Evolutionary conservation across 2,797 vertebrate species (phyloP).

Genomic region (Huso huso): DNA sequence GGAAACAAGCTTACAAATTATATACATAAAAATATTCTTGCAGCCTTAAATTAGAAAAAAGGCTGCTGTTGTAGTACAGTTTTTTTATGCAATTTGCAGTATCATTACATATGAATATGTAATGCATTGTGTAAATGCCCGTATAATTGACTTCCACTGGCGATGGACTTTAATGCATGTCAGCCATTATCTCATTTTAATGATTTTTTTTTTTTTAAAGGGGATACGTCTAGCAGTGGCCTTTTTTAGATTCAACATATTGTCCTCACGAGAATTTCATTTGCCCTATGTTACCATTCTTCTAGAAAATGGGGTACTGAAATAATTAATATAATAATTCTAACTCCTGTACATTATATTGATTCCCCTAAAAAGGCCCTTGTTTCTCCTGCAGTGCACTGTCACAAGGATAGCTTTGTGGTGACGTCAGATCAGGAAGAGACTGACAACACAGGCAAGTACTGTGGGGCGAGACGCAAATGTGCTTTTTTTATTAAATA

Average conservation of each 20-base stretch:
- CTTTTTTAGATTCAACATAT: constrained; percentile 58
- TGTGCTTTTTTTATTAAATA: no score
- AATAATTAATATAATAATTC: constrained; percentile 51
- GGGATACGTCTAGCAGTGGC: constrained; percentile 58
- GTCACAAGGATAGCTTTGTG: no score
- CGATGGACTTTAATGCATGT: constrained; percentile 58
- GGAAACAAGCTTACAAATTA: no score
- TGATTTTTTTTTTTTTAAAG: constrained; percentile 53
- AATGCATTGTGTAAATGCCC: constrained; percentile 62
- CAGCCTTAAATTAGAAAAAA: not conserved
- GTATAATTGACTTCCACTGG: constrained; percentile 58
- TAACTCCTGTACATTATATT: constrained; percentile 49
- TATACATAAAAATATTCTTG: no score
- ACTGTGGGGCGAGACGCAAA: no score
- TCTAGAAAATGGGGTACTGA: constrained; percentile 42
- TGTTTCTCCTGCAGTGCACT: not conserved
- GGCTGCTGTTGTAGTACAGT: not conserved
- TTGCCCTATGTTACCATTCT: constrained; percentile 50
- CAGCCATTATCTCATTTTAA: constrained; percentile 63
- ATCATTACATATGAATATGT: constrained; percentile 44
- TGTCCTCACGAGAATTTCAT: constrained; percentile 50
- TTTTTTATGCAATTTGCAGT: constrained; percentile 31
- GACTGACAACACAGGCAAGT: no score
- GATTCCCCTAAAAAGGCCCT: constrained; percentile 32
- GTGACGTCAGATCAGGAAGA: no score